A percentile compares a stretch with the other conserved stretches of the same genome.
These are phyloP conservation scores for Himantopus leucocephalus DNA, from an alignment of 2,113 vertebrate genomes.

Conservation along the genomic window DNA sequence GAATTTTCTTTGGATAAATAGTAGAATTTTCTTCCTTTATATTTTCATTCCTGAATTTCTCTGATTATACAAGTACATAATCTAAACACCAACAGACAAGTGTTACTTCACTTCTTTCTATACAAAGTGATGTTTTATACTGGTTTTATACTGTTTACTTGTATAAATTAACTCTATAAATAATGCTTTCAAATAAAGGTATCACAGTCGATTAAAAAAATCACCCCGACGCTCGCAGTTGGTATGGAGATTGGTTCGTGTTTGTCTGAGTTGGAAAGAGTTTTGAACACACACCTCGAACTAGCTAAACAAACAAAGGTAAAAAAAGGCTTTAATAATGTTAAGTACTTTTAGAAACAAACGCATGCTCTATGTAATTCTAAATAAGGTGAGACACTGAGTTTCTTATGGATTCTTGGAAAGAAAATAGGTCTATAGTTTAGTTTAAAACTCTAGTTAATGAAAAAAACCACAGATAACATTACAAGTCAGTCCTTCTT, in stretches of 20 bases:
- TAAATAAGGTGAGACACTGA: background rate
- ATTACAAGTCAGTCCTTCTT: background rate
- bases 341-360: background rate
- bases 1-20: background rate
- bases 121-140: background rate
- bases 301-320: slow-evolving; percentile 81
- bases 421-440: background rate
- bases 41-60: background rate
- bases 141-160: background rate
- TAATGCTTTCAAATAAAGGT: slow-evolving; percentile 70
- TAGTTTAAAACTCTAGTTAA: background rate
- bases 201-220: slow-evolving; percentile 69
- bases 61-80: background rate
- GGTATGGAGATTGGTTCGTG: slow-evolving; percentile 61
- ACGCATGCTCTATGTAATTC: background rate
- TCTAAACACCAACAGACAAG: background rate
- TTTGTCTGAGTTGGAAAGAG: slow-evolving; percentile 73
- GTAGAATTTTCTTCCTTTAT: background rate
- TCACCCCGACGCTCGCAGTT: slow-evolving; percentile 62
- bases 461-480: background rate
- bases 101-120: background rate
- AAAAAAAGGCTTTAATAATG: background rate
- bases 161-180: background rate
- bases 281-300: slow-evolving; percentile 78
- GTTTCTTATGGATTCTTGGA: background rate